phyloP scores from a whole-genome alignment of 2,797 vertebrate species.

The Lagodon rhomboides region DNA sequence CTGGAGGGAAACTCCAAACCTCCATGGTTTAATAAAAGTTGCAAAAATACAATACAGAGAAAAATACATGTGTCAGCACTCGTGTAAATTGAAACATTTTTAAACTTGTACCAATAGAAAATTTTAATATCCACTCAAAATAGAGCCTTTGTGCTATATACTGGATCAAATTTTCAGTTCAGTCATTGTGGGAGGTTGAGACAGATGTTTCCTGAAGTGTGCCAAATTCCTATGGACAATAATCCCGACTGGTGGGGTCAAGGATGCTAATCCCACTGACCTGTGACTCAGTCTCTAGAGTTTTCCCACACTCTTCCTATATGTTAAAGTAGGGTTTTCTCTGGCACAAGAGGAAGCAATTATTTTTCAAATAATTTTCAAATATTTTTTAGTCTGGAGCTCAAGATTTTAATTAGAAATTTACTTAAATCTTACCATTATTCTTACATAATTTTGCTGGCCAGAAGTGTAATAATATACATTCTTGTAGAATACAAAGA shows the following conservation, averaged over 20 bases:
- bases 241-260: background rate
- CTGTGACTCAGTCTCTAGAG: constrained; percentile 78
- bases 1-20: constrained; percentile 60
- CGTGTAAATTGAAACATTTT: background rate
- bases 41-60: background rate
- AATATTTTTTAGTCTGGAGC: background rate
- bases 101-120: background rate
- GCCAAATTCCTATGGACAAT: constrained; percentile 2
- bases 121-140: background rate
- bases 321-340: background rate
- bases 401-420: background rate
- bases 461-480: background rate
- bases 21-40: background rate
- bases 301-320: constrained; percentile 76
- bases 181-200: background rate
- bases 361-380: background rate
- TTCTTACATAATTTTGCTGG: background rate
- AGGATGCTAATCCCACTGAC: constrained; percentile 26
- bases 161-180: background rate
- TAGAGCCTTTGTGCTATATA: background rate
- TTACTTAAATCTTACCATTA: background rate
- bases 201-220: constrained; percentile 11
- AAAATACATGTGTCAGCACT: background rate
- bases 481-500: background rate
- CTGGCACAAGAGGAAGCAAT: constrained; percentile 60